These are phyloP conservation scores for Musca vetustissima DNA, from an alignment of 1,140 invertebrate species.

Conservation along the genomic window DNA sequence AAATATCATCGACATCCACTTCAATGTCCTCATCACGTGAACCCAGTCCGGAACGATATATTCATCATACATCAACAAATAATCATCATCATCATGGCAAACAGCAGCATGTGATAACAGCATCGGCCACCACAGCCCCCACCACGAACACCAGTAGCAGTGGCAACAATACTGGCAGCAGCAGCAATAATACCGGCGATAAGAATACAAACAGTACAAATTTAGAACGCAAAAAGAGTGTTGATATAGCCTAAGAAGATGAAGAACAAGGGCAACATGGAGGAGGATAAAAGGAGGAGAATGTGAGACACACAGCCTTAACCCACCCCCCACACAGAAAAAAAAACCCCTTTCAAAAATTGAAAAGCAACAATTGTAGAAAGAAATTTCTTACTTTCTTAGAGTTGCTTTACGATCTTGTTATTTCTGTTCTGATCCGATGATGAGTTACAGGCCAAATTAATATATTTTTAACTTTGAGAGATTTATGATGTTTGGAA, in stretches of 20 bases:
- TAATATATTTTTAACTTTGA: too few relatives aligned
- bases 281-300: too few relatives aligned
- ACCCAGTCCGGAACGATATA: slow-evolving; percentile 28
- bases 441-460: too few relatives aligned
- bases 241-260: slow-evolving; percentile 19
- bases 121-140: slow-evolving; percentile 18
- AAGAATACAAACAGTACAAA: not conserved
- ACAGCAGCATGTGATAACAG: slow-evolving; percentile 16
- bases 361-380: too few relatives aligned
- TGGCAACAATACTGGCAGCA: not conserved
- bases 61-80: not conserved
- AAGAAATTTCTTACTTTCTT: too few relatives aligned
- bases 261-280: too few relatives aligned
- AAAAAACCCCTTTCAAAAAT: too few relatives aligned
- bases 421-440: too few relatives aligned
- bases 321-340: too few relatives aligned
- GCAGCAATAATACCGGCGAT: not conserved
- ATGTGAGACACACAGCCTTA: too few relatives aligned
- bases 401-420: too few relatives aligned
- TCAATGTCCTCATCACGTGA: slow-evolving; percentile 30
- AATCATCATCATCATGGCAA: not conserved
- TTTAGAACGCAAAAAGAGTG: slow-evolving; percentile 14
- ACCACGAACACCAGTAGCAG: not conserved
- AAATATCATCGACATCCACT: slow-evolving; percentile 30
- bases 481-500: too few relatives aligned